Base-by-base conservation (phyloP, 2,113 vertebrate species). In the Vicugna pacos region DNA sequence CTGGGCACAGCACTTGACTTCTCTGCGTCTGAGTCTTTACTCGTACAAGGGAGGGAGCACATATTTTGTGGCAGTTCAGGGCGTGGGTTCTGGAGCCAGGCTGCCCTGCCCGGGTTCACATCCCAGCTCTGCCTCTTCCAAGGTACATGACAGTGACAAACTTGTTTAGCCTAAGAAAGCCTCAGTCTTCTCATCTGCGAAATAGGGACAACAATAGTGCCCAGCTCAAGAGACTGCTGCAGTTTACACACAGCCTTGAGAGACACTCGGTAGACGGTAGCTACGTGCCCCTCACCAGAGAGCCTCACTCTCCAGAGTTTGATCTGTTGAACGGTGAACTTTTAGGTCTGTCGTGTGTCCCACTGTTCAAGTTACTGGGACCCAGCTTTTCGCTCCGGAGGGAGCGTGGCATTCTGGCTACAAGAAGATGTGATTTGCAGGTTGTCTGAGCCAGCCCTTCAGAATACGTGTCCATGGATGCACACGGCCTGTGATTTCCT, bases 51-150 rank as follows among this genome's bases (percentile, higher is more conserved):
- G 5, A 81, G 60, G 56, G 19, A 75, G 46, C 15, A 69, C 15
- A 46, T 1, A 70, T 0, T 3, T 4, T 16, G 48, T 0, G 19
- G 64, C 8, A 26, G 38, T 46, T n/a, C 28, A 42, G 58, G 70
- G 42, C 48, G 1, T 26, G 50, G 42, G 35, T 46, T 64, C 35
- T 32, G 50, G 88, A 38, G 26, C 46, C 24, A 70, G 65, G 10
- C 26, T 79, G 58, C 6, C 17, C 26, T 79, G 58, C 6, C 17
- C 3, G 2, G 20, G 11, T 32, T 75, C 93, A 73, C 17, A 19
- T 38, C 73, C 8, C 26, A 64, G 10, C 11, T 91, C 56, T 46
- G n/a, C 14, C 6, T 64, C 52, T 46, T 79, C 56, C 0, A 0
- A n/a, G 60, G 15, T 38, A 19, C 10, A 17, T 35, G 67, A 46